These are phyloP conservation scores for Venustoraphidia nigricollis DNA, from an alignment of 2,888 invertebrate species.

Conservation along the genomic window DNA sequence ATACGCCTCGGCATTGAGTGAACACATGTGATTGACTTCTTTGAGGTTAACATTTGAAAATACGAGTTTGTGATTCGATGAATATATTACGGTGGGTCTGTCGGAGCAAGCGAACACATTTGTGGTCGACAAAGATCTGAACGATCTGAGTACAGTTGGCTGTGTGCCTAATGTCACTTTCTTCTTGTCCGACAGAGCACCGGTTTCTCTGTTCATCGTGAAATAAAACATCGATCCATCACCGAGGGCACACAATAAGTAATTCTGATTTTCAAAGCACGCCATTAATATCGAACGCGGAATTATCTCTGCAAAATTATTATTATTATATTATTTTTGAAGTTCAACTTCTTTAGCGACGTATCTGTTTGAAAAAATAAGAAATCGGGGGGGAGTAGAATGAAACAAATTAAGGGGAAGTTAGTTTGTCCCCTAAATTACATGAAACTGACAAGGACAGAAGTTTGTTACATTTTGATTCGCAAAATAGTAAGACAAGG, in stretches of 20 bases:
- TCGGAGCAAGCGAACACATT: slow-evolving; percentile 99
- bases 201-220: slow-evolving; percentile 58
- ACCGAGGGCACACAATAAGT: slow-evolving; percentile 82
- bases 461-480: too few species aligned
- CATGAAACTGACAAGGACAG: too few species aligned
- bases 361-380: too few species aligned
- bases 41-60: slow-evolving; percentile 96
- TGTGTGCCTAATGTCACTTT: slow-evolving; percentile 95
- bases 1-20: slow-evolving; percentile 87
- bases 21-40: slow-evolving; percentile 96
- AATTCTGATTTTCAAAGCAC: slow-evolving; percentile 81
- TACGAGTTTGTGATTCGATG: slow-evolving; percentile 94
- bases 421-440: too few species aligned
- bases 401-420: too few species aligned
- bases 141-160: slow-evolving; percentile 83
- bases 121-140: slow-evolving; percentile 76
- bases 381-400: too few species aligned
- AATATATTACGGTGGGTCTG: slow-evolving; percentile 96
- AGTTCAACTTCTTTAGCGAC: too few species aligned
- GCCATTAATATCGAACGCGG: slow-evolving; percentile 92
- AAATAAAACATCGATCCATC: slow-evolving; percentile 98
- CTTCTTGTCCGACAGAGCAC: slow-evolving; percentile 72
- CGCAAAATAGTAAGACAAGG: too few species aligned
- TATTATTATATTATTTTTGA: too few species aligned
- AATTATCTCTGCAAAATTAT: slow-evolving; percentile 63